These are phyloP conservation scores for Pilophorus perplexus DNA, from an alignment of 2,888 invertebrate species.

Conservation along the genomic window DNA sequence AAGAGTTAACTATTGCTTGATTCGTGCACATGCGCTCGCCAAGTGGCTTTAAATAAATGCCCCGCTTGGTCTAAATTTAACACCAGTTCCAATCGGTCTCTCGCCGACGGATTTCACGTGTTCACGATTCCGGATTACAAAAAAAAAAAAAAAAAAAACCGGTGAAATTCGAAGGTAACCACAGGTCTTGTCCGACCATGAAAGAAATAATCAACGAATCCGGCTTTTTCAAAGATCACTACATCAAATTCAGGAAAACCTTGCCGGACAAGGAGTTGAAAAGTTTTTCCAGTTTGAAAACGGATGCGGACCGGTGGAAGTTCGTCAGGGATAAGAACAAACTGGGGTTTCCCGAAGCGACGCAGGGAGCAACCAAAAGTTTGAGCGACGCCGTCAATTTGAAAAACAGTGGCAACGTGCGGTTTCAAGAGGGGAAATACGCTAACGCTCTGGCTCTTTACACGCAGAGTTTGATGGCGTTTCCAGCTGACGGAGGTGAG, in stretches of 20 bases:
- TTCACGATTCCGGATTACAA: too few species aligned
- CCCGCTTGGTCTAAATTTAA: too few species aligned
- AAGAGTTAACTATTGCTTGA: too few species aligned
- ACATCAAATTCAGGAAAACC: slow-evolving; percentile 56
- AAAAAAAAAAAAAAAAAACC: too few species aligned
- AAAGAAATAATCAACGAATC: slow-evolving; percentile 18
- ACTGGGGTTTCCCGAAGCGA: slow-evolving; percentile 4
- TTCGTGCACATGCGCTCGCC: too few species aligned
- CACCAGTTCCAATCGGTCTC: too few species aligned
- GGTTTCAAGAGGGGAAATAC: slow-evolving; percentile 70
- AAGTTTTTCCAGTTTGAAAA: slow-evolving; percentile 62
- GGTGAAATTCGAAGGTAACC: too few species aligned
- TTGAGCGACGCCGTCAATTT: slow-evolving; percentile 57
- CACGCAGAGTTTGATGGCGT: slow-evolving; percentile 64
- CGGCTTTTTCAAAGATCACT: slow-evolving; percentile 43
- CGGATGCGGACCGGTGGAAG: slow-evolving; percentile 64
- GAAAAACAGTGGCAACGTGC: slow-evolving; percentile 70
- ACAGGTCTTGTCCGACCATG: too few species aligned
- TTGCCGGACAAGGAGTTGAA: slow-evolving; percentile 61
- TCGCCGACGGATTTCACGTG: too few species aligned
- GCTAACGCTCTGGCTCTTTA: slow-evolving; percentile 67
- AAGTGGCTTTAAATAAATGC: too few species aligned
- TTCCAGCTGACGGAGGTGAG: slow-evolving; percentile 66
- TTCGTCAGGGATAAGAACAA: slow-evolving; percentile 51
- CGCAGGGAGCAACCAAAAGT: slow-evolving; percentile 20